Percentiles rank a stretch among this genome's conserved stretches.
These are phyloP conservation scores for Octopus sinensis DNA, from an alignment of 1,140 invertebrate genomes.

Conservation along the genomic window DNA sequence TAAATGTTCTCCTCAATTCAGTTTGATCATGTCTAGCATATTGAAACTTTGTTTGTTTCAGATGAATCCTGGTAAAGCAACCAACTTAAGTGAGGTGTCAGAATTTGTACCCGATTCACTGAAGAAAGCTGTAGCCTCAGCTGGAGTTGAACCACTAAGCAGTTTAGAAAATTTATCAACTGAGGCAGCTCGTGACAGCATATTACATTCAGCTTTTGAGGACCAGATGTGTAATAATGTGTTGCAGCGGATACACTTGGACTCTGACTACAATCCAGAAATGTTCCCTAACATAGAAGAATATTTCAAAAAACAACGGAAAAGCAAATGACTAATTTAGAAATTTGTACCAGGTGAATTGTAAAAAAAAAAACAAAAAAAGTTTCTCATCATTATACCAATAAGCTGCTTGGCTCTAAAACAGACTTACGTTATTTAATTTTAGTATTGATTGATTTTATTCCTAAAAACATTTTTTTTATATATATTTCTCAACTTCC, in stretches of 20 bases:
- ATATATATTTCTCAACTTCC: too few species aligned
- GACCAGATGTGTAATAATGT: slow-evolving; percentile 56
- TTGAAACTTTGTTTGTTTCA: slow-evolving; percentile 34
- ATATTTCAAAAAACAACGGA: slow-evolving; percentile 50
- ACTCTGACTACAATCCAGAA: slow-evolving; percentile 60
- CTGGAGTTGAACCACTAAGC: slow-evolving; percentile 58
- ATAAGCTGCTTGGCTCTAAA: too few species aligned
- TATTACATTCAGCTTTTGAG: slow-evolving; percentile 58
- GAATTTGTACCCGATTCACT: slow-evolving; percentile 54
- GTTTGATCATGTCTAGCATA: too few species aligned
- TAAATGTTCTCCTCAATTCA: too few species aligned
- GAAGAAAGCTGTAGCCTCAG: slow-evolving; percentile 59
- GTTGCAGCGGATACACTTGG: slow-evolving; percentile 53
- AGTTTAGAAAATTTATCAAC: slow-evolving; percentile 57
- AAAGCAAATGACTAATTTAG: too few species aligned
- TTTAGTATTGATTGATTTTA: too few species aligned
- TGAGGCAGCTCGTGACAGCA: slow-evolving; percentile 54
- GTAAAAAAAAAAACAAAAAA: too few species aligned
- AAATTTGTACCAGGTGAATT: too few species aligned
- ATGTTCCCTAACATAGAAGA: slow-evolving; percentile 59
- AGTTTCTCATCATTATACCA: too few species aligned
- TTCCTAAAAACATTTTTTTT: too few species aligned
- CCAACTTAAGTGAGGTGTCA: slow-evolving; percentile 33
- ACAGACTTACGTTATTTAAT: too few species aligned
- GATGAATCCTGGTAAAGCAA: slow-evolving; percentile 49